These are phyloP conservation scores for Acrossocheilus fasciatus DNA, from an alignment of 2,797 vertebrate genomes.

Conservation along the genomic window DNA sequence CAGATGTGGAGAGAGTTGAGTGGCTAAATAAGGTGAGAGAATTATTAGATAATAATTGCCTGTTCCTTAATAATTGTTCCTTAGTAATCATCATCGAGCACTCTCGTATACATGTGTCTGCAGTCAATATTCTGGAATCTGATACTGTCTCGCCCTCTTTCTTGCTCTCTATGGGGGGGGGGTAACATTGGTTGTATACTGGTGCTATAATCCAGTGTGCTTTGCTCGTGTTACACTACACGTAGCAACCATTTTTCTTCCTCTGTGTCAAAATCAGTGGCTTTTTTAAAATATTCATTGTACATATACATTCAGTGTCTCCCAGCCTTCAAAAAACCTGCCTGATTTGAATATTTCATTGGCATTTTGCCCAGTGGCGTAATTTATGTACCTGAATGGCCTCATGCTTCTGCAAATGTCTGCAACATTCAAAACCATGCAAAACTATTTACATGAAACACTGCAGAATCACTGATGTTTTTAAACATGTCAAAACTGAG, in stretches of 20 bases:
- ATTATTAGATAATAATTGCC: not conserved
- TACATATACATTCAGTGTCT: not conserved
- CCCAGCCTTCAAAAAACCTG: not conserved
- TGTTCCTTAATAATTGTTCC: not conserved
- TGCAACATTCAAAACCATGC: conserved; percentile 49
- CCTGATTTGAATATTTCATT: conserved; percentile 40
- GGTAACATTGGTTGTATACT: not conserved
- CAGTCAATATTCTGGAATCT: not conserved
- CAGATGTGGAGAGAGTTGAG: conserved; percentile 95
- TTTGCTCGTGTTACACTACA: not conserved
- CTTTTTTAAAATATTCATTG: conserved; percentile 8
- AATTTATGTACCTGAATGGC: conserved; percentile 25
- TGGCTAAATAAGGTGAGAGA: conserved; percentile 96
- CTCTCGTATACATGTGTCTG: not conserved
- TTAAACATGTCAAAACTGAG: conserved; percentile 15
- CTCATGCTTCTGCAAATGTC: conserved; percentile 26
- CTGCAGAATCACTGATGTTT: conserved; percentile 27
- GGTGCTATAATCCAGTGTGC: not conserved
- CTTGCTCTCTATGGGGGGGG: not conserved
- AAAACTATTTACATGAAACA: conserved; percentile 51
- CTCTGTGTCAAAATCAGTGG: not conserved
- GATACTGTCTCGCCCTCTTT: not conserved
- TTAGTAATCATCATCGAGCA: not conserved
- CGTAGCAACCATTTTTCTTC: not conserved
- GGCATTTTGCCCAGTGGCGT: not conserved